phyloP scores from a whole-genome alignment of 2,113 vertebrate species.

The Litocranius walleri region DNA sequence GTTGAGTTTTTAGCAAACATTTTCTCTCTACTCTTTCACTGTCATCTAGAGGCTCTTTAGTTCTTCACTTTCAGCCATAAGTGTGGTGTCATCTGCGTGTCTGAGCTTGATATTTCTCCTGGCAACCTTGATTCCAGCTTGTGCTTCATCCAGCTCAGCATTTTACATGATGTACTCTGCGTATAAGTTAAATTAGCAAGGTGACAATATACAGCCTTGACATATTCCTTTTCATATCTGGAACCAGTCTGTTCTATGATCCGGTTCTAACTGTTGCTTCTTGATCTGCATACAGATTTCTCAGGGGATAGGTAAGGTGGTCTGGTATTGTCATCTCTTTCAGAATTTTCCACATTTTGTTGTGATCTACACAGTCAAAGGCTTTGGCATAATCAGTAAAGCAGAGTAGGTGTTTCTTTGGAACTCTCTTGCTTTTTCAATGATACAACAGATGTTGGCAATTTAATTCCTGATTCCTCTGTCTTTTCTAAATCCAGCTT shows the following conservation, averaged over 20 bases:
- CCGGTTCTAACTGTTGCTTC: not conserved
- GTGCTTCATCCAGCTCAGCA: not conserved
- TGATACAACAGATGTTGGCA: not conserved
- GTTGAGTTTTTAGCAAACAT: not conserved
- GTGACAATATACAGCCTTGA: not conserved
- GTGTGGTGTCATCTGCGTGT: not conserved
- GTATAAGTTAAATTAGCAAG: not conserved
- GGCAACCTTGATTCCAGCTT: not conserved
- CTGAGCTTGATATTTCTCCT: not conserved
- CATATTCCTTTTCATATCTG: not conserved
- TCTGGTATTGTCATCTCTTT: not conserved
- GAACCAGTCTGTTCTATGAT: not conserved
- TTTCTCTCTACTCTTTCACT: not conserved
- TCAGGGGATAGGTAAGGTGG: not conserved
- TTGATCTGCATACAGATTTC: not conserved
- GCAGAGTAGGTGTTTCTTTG: not conserved
- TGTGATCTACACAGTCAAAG: not conserved
- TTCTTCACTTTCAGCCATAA: not conserved
- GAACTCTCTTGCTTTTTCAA: not conserved
- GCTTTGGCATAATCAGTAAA: not conserved
- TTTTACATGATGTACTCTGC: not conserved
- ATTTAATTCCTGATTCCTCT: not conserved
- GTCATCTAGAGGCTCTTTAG: not conserved
- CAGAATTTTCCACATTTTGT: not conserved
- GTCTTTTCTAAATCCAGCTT: not conserved